These are phyloP conservation scores for Hirtodrosophila cameraria DNA, from an alignment of 2,888 invertebrate species.

Conservation along the genomic window DNA sequence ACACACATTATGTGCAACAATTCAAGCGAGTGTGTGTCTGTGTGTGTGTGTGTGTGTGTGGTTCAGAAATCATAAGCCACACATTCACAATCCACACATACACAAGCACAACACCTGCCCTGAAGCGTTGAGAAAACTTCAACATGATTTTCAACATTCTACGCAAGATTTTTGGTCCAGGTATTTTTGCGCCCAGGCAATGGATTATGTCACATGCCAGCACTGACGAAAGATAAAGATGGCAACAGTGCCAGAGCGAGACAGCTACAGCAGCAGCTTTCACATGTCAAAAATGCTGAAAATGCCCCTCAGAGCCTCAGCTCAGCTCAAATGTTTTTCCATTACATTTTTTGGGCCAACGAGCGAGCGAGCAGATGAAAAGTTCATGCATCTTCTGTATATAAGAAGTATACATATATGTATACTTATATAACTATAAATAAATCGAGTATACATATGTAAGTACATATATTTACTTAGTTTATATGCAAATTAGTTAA, in stretches of 20 bases:
- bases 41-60: conserved; percentile 18
- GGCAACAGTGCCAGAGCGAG: conserved; percentile 21
- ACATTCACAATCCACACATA: conserved; percentile 10
- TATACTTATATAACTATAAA: conserved; percentile 22
- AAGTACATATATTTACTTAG: conserved; percentile 33
- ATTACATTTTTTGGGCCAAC: conserved; percentile 46
- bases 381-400: conserved; percentile 9
- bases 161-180: conserved; percentile 59
- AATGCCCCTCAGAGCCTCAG: conserved; percentile 30
- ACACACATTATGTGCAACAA: conserved; percentile 58
- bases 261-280: conserved; percentile 9
- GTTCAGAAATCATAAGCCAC: conserved; percentile 58
- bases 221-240: conserved; percentile 41
- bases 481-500: conserved; percentile 65
- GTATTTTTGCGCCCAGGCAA: conserved; percentile 66
- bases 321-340: conserved; percentile 36
- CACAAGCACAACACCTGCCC: conserved; percentile 35
- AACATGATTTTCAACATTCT: conserved; percentile 74
- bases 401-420: conserved; percentile 6
- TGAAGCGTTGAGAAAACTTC: conserved; percentile 58
- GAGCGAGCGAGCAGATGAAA: conserved; percentile 33
- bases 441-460: too few relatives aligned
- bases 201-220: conserved; percentile 73
- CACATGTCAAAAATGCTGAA: conserved; percentile 47
- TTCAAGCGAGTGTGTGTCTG: conserved; percentile 8